A percentile compares a stretch with the other conserved stretches of the same genome.
These are phyloP conservation scores for Artemia sinica DNA, from an alignment of 2,888 invertebrate genomes.

Conservation along the genomic window DNA sequence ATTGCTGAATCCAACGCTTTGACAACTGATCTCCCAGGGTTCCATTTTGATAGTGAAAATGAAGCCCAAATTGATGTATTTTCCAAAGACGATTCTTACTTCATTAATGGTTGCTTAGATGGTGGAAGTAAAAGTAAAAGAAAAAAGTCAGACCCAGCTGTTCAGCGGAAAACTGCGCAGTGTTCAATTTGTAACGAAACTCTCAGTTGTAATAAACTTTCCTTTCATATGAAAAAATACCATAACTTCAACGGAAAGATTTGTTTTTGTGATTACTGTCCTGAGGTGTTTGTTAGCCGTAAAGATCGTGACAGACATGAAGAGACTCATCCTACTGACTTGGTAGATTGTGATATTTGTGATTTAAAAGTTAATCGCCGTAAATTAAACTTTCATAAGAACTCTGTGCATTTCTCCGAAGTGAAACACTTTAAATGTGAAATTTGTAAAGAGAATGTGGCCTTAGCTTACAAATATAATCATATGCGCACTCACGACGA, in stretches of 20 bases:
- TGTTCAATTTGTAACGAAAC: background rate
- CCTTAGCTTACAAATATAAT: background rate
- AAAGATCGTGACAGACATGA: background rate
- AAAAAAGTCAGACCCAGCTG: too few relatives aligned
- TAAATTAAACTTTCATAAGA: background rate
- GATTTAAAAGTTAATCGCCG: constrained; percentile 1
- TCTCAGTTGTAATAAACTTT: background rate
- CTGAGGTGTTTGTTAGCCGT: background rate
- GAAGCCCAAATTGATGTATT: too few relatives aligned
- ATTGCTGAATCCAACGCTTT: too few relatives aligned
- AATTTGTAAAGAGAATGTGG: background rate
- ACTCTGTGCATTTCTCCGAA: background rate
- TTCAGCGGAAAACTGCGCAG: too few relatives aligned
- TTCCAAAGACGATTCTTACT: too few relatives aligned
- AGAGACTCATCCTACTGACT: background rate
- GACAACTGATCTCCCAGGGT: too few relatives aligned
- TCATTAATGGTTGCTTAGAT: too few relatives aligned
- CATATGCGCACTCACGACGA: background rate
- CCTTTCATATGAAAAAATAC: background rate
- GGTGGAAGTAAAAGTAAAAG: too few relatives aligned
- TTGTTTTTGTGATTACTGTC: background rate
- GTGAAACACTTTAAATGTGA: constrained; percentile 2
- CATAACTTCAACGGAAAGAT: background rate
- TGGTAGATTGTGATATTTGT: background rate
- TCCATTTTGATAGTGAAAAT: too few relatives aligned